These are phyloP conservation scores for Stegodyphus dumicola DNA, from an alignment of 1,140 invertebrate species.

Conservation along the genomic window DNA sequence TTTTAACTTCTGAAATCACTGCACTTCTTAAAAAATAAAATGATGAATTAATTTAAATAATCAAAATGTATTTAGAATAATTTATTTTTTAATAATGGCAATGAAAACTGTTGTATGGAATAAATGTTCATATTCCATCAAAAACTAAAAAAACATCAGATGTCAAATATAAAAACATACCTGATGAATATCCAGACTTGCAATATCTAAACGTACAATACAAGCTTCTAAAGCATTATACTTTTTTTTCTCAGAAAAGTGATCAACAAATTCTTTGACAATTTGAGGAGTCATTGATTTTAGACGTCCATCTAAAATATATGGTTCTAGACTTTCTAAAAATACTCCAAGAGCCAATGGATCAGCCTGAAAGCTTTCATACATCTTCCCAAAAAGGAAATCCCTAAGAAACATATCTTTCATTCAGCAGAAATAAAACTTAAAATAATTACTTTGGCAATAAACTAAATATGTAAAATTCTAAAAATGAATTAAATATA, in stretches of 20 bases:
- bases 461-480: background rate
- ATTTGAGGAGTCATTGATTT: slow-evolving; percentile 71
- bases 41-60: too few relatives aligned
- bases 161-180: slow-evolving; percentile 66
- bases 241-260: slow-evolving; percentile 70
- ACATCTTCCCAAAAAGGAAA: slow-evolving; percentile 70
- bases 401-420: slow-evolving; percentile 65
- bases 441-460: background rate
- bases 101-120: too few relatives aligned
- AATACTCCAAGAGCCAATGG: slow-evolving; percentile 68
- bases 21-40: too few relatives aligned
- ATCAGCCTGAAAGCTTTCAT: slow-evolving; percentile 68
- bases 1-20: too few relatives aligned
- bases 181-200: slow-evolving; percentile 90
- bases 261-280: slow-evolving; percentile 73
- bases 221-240: slow-evolving; percentile 80
- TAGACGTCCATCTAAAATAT: slow-evolving; percentile 72
- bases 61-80: too few relatives aligned
- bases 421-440: background rate
- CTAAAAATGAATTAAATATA: background rate
- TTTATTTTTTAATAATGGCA: too few relatives aligned
- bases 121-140: too few relatives aligned
- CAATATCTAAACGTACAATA: slow-evolving; percentile 83
- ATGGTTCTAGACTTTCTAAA: slow-evolving; percentile 73
- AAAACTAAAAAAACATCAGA: too few relatives aligned